phyloP scores from a whole-genome alignment of 2,888 invertebrate species.

The Aleiodes alternator region DNA sequence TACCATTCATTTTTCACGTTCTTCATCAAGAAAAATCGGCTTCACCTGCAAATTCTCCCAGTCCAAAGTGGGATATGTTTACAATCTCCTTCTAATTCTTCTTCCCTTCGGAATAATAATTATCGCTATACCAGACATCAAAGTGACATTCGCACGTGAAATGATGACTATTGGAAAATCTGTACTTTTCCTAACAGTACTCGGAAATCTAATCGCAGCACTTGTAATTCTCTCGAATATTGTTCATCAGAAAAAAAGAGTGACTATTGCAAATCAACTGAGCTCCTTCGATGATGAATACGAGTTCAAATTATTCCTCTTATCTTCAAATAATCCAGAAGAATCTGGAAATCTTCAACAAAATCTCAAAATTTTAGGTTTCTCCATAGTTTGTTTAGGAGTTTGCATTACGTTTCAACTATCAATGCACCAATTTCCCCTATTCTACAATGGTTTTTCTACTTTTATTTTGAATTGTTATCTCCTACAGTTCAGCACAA shows the following conservation, averaged over 20 bases:
- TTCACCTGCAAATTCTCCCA: too few relatives aligned
- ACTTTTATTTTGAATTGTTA: not conserved
- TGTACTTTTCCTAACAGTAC: too few relatives aligned
- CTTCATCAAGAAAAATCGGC: too few relatives aligned
- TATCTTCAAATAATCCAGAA: not conserved
- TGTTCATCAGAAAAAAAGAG: not conserved
- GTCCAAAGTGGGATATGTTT: too few relatives aligned
- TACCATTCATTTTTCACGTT: too few relatives aligned
- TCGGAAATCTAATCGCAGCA: not conserved
- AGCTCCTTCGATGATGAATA: constrained; percentile 8
- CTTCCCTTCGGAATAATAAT: too few relatives aligned
- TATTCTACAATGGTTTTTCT: too few relatives aligned
- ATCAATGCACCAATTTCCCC: not conserved
- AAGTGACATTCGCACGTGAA: too few relatives aligned
- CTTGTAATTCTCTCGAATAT: not conserved
- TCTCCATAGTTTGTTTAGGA: not conserved
- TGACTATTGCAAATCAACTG: not conserved
- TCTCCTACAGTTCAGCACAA: not conserved
- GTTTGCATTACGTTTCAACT: not conserved
- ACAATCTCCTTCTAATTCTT: too few relatives aligned
- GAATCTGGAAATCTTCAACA: not conserved
- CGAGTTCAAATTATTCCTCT: not conserved
- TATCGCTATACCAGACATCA: too few relatives aligned
- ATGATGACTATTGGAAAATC: too few relatives aligned
- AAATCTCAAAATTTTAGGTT: not conserved